Conservation (phyloP, 2,113 vertebrate genomes). For the Lucifuga dentata region DNA sequence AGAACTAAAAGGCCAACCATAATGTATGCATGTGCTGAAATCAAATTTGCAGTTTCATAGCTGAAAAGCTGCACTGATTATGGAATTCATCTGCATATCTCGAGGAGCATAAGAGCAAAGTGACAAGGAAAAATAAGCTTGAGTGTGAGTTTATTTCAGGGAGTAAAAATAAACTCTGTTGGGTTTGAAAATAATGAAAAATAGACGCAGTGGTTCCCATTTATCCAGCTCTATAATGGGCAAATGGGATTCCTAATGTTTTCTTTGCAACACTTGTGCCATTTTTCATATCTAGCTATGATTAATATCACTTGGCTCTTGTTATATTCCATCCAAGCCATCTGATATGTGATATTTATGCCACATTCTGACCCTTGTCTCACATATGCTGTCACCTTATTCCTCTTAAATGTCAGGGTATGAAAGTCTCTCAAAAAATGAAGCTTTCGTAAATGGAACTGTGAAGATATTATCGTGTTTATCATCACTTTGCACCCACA, state of each 20-base stretch:
- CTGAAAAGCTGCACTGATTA: constrained; percentile 19
- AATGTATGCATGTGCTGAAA: constrained; percentile 28
- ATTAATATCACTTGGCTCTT: constrained; percentile 10
- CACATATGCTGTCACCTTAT: constrained; percentile 58
- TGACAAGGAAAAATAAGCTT: constrained; percentile 28
- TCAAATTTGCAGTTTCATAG: constrained; percentile 24
- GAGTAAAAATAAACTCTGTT: constrained; percentile 15
- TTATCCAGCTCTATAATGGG: constrained; percentile 14
- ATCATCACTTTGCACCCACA: constrained; percentile 9
- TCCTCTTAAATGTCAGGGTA: constrained; percentile 75
- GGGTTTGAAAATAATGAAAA: constrained; percentile 27
- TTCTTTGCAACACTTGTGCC: not conserved
- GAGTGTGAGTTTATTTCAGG: constrained; percentile 34
- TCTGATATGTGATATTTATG: constrained; percentile 34
- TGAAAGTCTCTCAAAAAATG: constrained; percentile 54
- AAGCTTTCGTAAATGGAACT: too few species aligned
- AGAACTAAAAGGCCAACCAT: not conserved
- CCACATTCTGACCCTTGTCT: constrained; percentile 23
- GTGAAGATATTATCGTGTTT: constrained; percentile 12
- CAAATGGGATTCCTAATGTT: constrained; percentile 2
- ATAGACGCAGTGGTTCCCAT: constrained; percentile 6
- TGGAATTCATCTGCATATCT: constrained; percentile 39
- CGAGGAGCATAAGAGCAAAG: constrained; percentile 2
- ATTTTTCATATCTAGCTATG: not conserved
- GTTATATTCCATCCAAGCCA: constrained; percentile 23